phyloP scores from a whole-genome alignment of 1,140 invertebrate genomes.

The Leptinotarsa undecemlineata region DNA sequence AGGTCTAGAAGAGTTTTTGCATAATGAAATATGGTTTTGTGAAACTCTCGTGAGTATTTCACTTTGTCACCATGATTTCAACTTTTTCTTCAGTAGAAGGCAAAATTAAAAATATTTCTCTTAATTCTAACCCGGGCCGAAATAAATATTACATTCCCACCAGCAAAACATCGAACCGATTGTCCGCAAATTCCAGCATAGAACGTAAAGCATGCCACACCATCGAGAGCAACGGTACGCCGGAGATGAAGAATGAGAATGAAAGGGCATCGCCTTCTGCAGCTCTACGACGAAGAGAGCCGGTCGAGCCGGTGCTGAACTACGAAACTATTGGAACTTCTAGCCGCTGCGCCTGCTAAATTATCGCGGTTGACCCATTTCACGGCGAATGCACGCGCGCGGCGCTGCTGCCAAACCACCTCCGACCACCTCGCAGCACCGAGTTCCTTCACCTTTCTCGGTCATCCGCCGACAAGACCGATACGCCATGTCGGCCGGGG shows the following conservation, averaged over 20 bases:
- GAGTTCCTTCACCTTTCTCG: slow-evolving; percentile 5
- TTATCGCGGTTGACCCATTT: slow-evolving; percentile 15
- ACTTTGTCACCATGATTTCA: no score
- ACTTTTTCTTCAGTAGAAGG: no score
- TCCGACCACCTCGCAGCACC: background rate
- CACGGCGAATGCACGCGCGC: slow-evolving; percentile 5
- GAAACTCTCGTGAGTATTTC: no score
- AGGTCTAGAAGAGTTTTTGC: no score
- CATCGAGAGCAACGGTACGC: background rate
- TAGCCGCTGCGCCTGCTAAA: slow-evolving; percentile 7
- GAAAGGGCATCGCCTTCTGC: slow-evolving; percentile 13
- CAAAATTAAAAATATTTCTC: no score
- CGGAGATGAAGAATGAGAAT: background rate
- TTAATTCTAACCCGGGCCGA: no score
- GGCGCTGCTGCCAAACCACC: background rate
- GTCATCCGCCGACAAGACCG: background rate
- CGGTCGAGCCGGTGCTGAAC: background rate
- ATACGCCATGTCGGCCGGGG: background rate
- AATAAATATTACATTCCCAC: no score
- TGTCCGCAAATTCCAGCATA: no score
- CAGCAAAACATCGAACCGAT: no score
- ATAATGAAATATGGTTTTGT: no score
- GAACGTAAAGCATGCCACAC: no score
- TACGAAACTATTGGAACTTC: slow-evolving; percentile 7
- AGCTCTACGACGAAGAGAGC: background rate